Base-by-base conservation (phyloP, 2,888 invertebrate genomes). In the Chloroclystis v-ata region DNA sequence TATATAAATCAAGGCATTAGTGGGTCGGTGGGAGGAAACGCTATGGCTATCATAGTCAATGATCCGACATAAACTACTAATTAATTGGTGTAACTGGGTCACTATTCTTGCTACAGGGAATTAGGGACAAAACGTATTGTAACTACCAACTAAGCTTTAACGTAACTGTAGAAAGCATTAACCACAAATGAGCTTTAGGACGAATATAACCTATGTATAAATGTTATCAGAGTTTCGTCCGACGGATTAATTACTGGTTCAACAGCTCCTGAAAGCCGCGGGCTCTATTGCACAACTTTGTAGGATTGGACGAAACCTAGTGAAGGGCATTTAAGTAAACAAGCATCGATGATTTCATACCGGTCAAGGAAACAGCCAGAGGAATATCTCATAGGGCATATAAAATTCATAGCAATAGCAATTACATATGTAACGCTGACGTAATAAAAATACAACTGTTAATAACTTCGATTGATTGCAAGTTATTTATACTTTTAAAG, bases 331-430 rank as follows among this genome's bases (percentile, higher is more conserved):
- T 57, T 64, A 72, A 72, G 75, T 71, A 79, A 81, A 79, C 73
- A 81, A 37, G 59, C 63, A 67, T 54, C 62, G 78, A 79, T 81
- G 80, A 82, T 81, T 79, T 82, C 81, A 83, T 81, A 72, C 65
- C 68, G 80, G 80, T 82, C 82, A 84, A 82, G 82, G 83, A 76
- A 79, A 78, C 70, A 49, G 45, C 59, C 58, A 60, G 63, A 74
- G 70, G 67, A 78, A 80, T 77, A 75, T 67, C 65, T 63, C 67
- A 63, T 60, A 53, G 49, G 54, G 56, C 20, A 2, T 47, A 57
- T 55, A 45, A 63, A 57, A 45, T 52, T 50, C 5, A 56, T 61
- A 64, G 43, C 58, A 57, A 61, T 62, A 56, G 47, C 33, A 33
- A 20, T 33, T 30, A 26, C 44, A 29, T 47, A 54, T 53, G 50